Evolutionary conservation across 2,888 invertebrate genomes (phyloP).

Genomic region (Plagodis pulveraria): DNA sequence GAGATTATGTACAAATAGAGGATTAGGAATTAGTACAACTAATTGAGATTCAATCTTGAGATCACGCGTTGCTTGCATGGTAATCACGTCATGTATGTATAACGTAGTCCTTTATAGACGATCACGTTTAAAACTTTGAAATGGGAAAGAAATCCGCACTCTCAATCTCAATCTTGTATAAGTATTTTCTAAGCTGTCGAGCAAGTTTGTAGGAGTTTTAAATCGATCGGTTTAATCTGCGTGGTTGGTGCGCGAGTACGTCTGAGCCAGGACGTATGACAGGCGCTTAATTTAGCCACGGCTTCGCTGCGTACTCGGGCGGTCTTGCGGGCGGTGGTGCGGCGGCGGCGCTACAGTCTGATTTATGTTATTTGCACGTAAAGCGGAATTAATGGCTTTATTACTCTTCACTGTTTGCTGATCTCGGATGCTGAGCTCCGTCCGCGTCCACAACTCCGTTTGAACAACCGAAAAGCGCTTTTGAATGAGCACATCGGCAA

Average conservation of each 20-base stretch:
- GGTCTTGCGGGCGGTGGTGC: slow-evolving; percentile 72
- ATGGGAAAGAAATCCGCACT: slow-evolving; percentile 14
- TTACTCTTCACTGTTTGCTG: slow-evolving; percentile 80
- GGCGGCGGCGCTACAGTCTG: slow-evolving; percentile 66
- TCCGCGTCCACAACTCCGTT: slow-evolving; percentile 60
- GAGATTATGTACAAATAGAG: slow-evolving; percentile 22
- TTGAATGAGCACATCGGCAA: slow-evolving; percentile 63
- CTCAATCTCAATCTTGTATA: slow-evolving; percentile 21
- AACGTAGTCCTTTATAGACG: slow-evolving; percentile 10
- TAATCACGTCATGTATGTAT: slow-evolving; percentile 17
- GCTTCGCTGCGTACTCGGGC: slow-evolving; percentile 64
- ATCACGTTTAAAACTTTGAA: slow-evolving; percentile 7
- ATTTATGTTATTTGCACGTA: slow-evolving; percentile 84
- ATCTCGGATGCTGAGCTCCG: slow-evolving; percentile 66
- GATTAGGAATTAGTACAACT: slow-evolving; percentile 26
- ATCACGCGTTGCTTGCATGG: slow-evolving; percentile 22
- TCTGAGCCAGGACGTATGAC: slow-evolving; percentile 67
- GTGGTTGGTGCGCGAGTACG: slow-evolving; percentile 52
- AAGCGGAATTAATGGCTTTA: slow-evolving; percentile 84
- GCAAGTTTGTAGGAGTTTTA: slow-evolving; percentile 36
- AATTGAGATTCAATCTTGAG: slow-evolving; percentile 33
- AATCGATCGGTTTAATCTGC: slow-evolving; percentile 60
- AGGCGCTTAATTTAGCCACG: slow-evolving; percentile 72
- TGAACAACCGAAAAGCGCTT: slow-evolving; percentile 62
- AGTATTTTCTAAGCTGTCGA: slow-evolving; percentile 29